Percentiles rank a stretch among this genome's conserved stretches.
Evolutionary conservation across 2,888 invertebrate genomes (phyloP).

Genomic region (Callyntrura guangdongensis): DNA sequence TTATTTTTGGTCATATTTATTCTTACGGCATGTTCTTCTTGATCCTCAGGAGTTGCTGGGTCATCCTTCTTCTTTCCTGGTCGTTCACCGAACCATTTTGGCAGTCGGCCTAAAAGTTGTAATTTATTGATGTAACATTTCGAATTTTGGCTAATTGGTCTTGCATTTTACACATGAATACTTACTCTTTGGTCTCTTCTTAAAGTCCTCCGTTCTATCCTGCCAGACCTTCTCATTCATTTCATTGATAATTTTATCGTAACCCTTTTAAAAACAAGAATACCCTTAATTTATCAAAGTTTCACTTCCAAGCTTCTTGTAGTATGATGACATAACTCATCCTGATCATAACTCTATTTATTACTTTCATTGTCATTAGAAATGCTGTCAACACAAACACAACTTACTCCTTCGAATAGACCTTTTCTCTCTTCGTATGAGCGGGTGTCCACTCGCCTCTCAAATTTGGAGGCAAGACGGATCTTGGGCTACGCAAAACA

Average conservation of each 20-base stretch:
- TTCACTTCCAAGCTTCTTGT: no score
- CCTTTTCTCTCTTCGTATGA: constrained; percentile 98
- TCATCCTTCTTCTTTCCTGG: constrained; percentile 97
- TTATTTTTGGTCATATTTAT: neutral
- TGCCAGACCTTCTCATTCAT: constrained; percentile 94
- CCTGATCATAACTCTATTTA: no score
- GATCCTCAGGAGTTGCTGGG: constrained; percentile 91
- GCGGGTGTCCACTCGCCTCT: constrained; percentile 98
- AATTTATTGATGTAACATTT: neutral
- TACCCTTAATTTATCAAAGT: no score
- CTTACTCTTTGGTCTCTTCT: constrained; percentile 96
- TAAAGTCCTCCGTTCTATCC: constrained; percentile 93
- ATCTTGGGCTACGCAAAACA: constrained; percentile 94
- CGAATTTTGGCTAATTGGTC: neutral
- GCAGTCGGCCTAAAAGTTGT: constrained; percentile 91
- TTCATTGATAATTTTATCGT: constrained; percentile 93
- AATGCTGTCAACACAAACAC: neutral
- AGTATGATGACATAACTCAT: no score
- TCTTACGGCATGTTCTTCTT: constrained; percentile 7
- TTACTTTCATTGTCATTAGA: no score
- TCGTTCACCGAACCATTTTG: constrained; percentile 98
- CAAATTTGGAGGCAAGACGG: constrained; percentile 99
- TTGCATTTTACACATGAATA: constrained; percentile 84
- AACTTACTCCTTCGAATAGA: constrained; percentile 97
- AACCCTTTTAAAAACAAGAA: constrained; percentile 89